These are phyloP conservation scores for Conger conger DNA, from an alignment of 2,113 vertebrate genomes.

Conservation along the genomic window DNA sequence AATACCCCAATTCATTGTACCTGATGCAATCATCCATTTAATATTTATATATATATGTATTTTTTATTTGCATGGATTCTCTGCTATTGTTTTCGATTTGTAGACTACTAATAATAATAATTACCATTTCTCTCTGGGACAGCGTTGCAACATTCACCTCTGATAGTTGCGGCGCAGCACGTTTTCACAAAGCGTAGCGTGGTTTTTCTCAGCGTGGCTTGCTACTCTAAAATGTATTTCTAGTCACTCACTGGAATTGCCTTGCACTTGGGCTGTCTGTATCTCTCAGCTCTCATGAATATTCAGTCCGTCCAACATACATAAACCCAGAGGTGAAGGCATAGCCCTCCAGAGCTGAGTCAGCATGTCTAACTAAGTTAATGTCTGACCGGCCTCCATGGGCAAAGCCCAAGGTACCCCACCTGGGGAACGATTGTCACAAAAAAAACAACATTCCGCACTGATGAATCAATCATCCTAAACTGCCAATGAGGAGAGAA, in stretches of 20 bases:
- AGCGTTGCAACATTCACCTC: background rate
- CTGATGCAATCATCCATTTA: background rate
- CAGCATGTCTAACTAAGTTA: background rate
- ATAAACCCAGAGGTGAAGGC: background rate
- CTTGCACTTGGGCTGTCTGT: background rate
- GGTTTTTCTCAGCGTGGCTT: background rate
- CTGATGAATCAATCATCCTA: conserved; percentile 3
- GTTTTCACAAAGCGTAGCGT: background rate
- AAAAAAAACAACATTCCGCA: background rate
- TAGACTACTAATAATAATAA: background rate
- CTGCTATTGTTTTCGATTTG: background rate
- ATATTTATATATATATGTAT: background rate
- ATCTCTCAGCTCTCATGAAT: background rate
- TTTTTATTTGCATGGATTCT: background rate
- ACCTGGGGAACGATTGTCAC: background rate
- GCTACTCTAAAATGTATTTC: background rate
- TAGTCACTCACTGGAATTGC: background rate
- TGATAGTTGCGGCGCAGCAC: background rate
- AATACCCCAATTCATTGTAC: conserved; percentile 4
- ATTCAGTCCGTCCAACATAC: background rate
- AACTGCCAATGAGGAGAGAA: background rate
- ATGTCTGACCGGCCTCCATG: background rate
- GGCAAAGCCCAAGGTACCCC: background rate
- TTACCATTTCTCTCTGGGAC: background rate
- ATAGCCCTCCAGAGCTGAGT: background rate